Evolutionary conservation across 53 echinoderm and acorn worm genomes (phyloP).

Genomic region (Glandiceps talaboti): DNA sequence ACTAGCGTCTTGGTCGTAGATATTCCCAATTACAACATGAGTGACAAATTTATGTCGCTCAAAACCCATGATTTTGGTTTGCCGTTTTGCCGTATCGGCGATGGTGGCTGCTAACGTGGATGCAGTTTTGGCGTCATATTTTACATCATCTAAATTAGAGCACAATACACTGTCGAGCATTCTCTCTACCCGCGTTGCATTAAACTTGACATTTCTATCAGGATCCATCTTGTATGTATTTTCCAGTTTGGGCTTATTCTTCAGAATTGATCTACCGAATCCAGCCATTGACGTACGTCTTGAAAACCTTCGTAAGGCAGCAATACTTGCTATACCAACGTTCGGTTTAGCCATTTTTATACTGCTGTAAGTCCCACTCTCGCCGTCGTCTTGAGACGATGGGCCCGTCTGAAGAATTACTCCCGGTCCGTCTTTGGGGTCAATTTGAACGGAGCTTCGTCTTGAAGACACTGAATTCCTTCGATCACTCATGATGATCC

Average conservation of each 20-base stretch:
- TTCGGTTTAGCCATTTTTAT: too few species aligned
- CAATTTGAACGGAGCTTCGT: background rate
- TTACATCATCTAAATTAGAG: background rate
- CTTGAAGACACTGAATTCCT: background rate
- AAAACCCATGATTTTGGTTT: background rate
- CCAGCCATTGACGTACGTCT: background rate
- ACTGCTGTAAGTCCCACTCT: too few species aligned
- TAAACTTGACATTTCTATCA: background rate
- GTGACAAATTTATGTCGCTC: background rate
- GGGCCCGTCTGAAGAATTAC: background rate
- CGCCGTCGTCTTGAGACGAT: background rate
- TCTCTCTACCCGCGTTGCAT: background rate
- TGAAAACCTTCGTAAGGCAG: background rate
- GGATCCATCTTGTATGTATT: background rate
- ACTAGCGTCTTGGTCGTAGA: background rate
- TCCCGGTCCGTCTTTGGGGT: background rate
- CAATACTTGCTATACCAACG: background rate
- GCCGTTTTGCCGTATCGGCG: background rate
- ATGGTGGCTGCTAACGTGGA: background rate
- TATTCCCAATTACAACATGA: background rate
- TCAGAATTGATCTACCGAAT: background rate
- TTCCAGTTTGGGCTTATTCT: background rate
- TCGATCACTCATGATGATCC: background rate
- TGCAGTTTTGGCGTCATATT: background rate
- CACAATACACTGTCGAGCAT: background rate